Base-by-base conservation (phyloP, 1,140 invertebrate genomes). In the Drosophila insularis region DNA sequence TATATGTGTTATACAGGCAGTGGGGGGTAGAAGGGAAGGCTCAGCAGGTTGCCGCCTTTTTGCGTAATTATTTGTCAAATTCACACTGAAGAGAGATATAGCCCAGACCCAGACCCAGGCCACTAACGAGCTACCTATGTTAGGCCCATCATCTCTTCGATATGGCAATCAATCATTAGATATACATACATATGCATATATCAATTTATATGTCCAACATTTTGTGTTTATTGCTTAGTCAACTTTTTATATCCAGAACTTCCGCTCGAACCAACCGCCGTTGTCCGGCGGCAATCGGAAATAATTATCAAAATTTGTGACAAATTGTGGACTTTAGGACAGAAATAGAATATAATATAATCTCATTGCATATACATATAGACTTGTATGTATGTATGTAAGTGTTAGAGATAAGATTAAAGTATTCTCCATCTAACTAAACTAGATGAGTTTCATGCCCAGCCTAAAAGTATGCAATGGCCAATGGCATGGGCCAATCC, bases 51-150 rank as follows among this genome's bases (percentile, higher is more conserved):
- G 80, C 43, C 43, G 43, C 17, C 43, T 60, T 71, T 80, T 78
- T 50, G 54, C 73, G 67, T 85, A 89, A 89, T 89, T 89, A 89
- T 89, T 89, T 89, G 80, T 87, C 80, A 80, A 90, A 87, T 87
- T 90, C 87, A 75, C 80, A 90, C 75, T 61, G 80, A 21, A 21
- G 43, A 50, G 43, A 50, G 43, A 37, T 13, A 37, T 27, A 27
- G 32, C 32, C 8, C 32, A 35, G 32, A 13, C 11, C 35, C 35
- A 37, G 35, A 35, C 35, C 35, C 31, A 23, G 4, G 11, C 68
- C 71, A 69, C 82, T 86, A 89, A 89, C 81, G 77, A 86, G 84
- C 80, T 61, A 54, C 72, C 17, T 6, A 14, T 46, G 43, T 50
- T 50, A 19, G 10, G 8, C 21, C 35, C 66, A 7, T 37, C 14